Percentiles rank a stretch among this genome's conserved stretches.
Evolutionary conservation across 2,113 vertebrate species (phyloP).

Genomic region (Ciconia stormi): DNA sequence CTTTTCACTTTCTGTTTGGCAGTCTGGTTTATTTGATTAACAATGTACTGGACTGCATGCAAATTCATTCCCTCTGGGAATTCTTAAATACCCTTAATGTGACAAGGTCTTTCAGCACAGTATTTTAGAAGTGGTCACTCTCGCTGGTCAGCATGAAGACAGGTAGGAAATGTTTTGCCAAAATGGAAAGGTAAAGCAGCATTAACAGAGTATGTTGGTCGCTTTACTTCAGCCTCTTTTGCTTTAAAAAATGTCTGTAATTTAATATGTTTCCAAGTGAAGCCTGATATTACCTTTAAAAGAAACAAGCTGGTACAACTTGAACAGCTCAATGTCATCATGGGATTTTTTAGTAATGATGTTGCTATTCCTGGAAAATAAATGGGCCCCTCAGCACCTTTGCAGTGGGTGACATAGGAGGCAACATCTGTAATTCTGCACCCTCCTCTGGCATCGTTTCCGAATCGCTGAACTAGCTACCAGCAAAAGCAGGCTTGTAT

Average conservation of each 20-base stretch:
- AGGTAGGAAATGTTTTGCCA: neutral
- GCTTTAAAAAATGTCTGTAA: neutral
- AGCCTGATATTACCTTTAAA: neutral
- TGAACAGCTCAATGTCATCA: neutral
- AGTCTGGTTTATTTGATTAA: neutral
- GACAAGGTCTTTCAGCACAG: neutral
- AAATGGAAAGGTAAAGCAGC: neutral
- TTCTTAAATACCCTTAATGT: neutral
- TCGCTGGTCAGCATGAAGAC: neutral
- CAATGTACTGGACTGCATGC: neutral
- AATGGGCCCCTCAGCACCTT: slow-evolving; percentile 8
- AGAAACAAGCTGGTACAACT: neutral
- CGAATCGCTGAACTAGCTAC: neutral
- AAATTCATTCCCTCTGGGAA: neutral
- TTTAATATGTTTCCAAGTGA: neutral
- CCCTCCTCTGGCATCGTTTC: neutral
- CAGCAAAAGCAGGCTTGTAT: neutral
- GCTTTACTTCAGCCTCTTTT: neutral
- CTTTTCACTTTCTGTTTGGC: neutral
- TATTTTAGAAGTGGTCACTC: fast-evolving
- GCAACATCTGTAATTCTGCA: slow-evolving; percentile 13
- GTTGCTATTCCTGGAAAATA: slow-evolving; percentile 28
- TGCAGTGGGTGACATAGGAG: neutral
- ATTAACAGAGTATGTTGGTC: neutral
- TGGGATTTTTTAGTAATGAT: neutral